Base-by-base conservation (phyloP, 2,113 vertebrate genomes). In the Colaptes auratus region DNA sequence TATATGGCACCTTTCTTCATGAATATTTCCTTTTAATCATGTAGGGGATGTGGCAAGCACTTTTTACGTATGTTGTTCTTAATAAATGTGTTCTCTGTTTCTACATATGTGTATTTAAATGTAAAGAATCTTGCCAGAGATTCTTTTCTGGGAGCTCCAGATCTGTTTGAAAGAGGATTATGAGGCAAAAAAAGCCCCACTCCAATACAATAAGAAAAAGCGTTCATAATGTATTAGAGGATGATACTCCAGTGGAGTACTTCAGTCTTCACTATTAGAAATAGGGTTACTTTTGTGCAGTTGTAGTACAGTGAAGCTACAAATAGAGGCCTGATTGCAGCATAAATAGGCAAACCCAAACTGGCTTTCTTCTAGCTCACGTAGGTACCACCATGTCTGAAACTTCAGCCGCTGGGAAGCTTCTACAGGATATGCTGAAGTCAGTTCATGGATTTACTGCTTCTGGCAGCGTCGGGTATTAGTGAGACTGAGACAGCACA, bases 1-100 rank as follows among this genome's bases (percentile, higher is more conserved):
- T 87, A 70, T 0, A 1, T 46, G 74, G 58, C 65, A 42, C 95
- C 20, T 89, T 82, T 59, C 93, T 96, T 75, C 24, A 11, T 70
- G 86, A 84, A 82, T 89, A 91, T 96, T 86, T 74, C 36, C 12
- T 59, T 77, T 88, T 94, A 94, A 91, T 93, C 86, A 67, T 31
- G 15, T 74, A 75, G 67, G 42, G 64, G 35, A 28, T 30, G n/a
- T 50, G 36, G 25, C 73, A 76, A 86, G 66, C 52, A 6, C 79
- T 73, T 90, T 44, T 24, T 20, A 28, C 58, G 36, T 67, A 48
- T 75, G 60, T 93, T 88, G 79, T 82, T 60, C 82, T 50, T 76
- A 56, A 64, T 7, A 31, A 33, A 30, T 21, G n/a, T 25, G 27
- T 61, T 87, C 64, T 82, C 66, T 77, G 55, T 72, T 83, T 39